Evolutionary conservation across 2,113 vertebrate species (phyloP).

Genomic region (Pyrgilauda ruficollis): DNA sequence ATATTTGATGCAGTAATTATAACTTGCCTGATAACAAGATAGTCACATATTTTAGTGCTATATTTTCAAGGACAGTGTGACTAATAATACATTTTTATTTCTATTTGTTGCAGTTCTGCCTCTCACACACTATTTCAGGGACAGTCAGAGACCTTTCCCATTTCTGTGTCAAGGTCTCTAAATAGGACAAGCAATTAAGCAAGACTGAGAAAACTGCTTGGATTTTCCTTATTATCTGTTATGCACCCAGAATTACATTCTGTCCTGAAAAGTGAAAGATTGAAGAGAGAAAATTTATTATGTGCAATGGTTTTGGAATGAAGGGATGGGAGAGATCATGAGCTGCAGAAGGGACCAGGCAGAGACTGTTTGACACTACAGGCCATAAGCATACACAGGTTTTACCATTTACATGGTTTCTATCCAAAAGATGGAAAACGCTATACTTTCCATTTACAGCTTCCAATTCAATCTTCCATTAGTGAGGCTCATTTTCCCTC

Average conservation of each 20-base stretch:
- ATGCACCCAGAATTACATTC: not conserved
- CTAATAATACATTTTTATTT: not conserved
- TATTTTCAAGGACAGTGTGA: not conserved
- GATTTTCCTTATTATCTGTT: not conserved
- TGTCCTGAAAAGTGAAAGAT: not conserved
- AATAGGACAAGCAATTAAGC: not conserved
- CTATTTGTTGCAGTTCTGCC: not conserved
- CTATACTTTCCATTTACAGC: not conserved
- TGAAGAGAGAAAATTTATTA: not conserved
- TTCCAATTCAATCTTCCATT: not conserved
- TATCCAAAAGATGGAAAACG: not conserved
- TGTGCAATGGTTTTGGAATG: not conserved
- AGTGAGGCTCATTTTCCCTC: not conserved
- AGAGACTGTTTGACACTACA: not conserved
- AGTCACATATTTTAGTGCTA: not conserved
- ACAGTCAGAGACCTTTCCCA: not conserved
- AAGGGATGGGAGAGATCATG: not conserved
- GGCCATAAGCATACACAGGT: not conserved
- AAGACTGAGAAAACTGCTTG: not conserved
- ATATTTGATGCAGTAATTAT: not conserved
- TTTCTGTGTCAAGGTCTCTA: not conserved
- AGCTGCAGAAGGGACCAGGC: not conserved
- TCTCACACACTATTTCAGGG: not conserved
- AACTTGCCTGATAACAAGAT: not conserved
- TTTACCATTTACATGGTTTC: not conserved